These are phyloP conservation scores for Microctenopoma stevenorrisi DNA, from an alignment of 2,797 vertebrate genomes.

Conservation along the genomic window DNA sequence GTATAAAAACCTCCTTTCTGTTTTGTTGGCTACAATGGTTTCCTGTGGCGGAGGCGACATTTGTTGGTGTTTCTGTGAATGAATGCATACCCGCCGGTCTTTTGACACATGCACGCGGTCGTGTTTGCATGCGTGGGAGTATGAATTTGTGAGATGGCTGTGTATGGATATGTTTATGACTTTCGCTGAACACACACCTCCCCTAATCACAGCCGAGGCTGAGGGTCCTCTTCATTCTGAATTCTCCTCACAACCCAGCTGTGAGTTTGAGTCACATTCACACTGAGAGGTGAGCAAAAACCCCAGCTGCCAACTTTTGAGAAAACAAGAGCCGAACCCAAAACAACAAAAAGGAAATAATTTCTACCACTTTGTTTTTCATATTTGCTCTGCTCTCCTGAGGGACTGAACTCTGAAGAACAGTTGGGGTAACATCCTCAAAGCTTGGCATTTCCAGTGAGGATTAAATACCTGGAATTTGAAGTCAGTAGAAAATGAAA, in stretches of 20 bases:
- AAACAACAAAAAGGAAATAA: constrained; percentile 70
- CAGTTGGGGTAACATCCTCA: constrained; percentile 74
- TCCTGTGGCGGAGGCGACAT: constrained; percentile 5
- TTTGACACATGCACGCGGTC: neutral
- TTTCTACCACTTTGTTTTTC: constrained; percentile 74
- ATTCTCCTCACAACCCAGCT: constrained; percentile 68
- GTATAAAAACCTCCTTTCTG: constrained; percentile 10
- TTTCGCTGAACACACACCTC: constrained; percentile 49
- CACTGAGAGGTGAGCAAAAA: constrained; percentile 57
- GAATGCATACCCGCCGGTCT: neutral
- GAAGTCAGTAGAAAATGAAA: constrained; percentile 78
- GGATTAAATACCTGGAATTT: constrained; percentile 78
- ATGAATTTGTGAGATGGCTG: constrained; percentile 9
- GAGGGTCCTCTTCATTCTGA: constrained; percentile 49
- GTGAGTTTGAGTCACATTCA: constrained; percentile 64
- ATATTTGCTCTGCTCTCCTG: constrained; percentile 69
- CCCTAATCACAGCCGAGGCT: constrained; percentile 52
- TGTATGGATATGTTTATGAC: constrained; percentile 31
- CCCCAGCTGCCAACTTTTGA: constrained; percentile 62
- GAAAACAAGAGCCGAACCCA: constrained; percentile 67
- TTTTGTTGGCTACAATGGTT: constrained; percentile 15
- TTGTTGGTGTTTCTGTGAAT: constrained; percentile 9
- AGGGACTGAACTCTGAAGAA: constrained; percentile 68
- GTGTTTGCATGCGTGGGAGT: constrained; percentile 14
- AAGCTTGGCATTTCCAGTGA: constrained; percentile 77